A percentile compares a stretch with the other conserved stretches of the same genome.
Evolutionary conservation across 2,888 invertebrate species (phyloP).

Genomic region (Listrodromus nycthemerus): DNA sequence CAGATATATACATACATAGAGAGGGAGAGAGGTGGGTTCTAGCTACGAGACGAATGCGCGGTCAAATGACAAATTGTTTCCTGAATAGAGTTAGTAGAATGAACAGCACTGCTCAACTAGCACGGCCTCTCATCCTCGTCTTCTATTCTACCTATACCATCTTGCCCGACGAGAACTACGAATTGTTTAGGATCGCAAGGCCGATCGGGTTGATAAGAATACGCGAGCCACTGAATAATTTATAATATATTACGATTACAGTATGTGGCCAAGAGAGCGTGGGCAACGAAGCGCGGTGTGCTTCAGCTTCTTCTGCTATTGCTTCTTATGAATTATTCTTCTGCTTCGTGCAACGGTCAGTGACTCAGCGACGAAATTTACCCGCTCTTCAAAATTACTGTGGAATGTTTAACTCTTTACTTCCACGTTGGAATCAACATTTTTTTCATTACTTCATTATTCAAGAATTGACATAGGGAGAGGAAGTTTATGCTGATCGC

Average conservation of each 20-base stretch:
- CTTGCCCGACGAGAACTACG: conserved; percentile 26
- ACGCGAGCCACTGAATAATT: conserved; percentile 48
- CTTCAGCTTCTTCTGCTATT: conserved; percentile 6
- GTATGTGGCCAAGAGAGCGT: conserved; percentile 29
- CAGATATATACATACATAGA: neutral
- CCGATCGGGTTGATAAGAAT: conserved; percentile 54
- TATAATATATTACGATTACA: conserved; percentile 33
- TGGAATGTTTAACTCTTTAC: conserved; percentile 4
- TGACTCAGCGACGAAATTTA: conserved; percentile 32
- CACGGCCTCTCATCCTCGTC: conserved; percentile 55
- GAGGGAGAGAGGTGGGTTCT: conserved; percentile 33
- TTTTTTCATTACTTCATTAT: conserved; percentile 3
- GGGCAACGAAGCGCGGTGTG: conserved; percentile 12
- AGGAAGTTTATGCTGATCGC: conserved; percentile 3
- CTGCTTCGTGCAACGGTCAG: conserved; percentile 36
- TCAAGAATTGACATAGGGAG: conserved; percentile 13
- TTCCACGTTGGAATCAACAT: neutral
- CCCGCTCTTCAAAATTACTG: neutral
- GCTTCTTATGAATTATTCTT: conserved; percentile 26
- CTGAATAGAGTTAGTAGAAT: conserved; percentile 66
- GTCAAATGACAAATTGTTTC: conserved; percentile 72
- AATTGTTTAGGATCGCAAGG: conserved; percentile 58
- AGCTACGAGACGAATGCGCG: conserved; percentile 52
- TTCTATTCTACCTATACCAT: conserved; percentile 44
- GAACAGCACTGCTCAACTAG: conserved; percentile 60